Evolutionary conservation across 2,888 invertebrate species (phyloP), one percentile per base, ranked within the genome.

Genomic region (Zygothrica quintamaculata): DNA sequence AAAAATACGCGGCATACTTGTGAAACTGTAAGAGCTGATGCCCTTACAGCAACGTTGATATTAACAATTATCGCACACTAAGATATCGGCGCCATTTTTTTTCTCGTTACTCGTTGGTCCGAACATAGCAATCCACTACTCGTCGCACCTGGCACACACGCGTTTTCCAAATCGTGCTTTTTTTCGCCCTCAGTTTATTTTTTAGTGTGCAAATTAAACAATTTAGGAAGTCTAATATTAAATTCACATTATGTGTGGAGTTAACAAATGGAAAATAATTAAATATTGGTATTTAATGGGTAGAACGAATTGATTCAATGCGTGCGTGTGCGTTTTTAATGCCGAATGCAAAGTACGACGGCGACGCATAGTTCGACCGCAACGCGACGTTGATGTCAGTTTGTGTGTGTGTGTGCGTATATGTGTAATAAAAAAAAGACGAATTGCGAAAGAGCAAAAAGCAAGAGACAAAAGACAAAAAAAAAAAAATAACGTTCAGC

Each of bases 121-220:
- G 3, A 50, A 1, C n/a, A 42, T 31, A 13, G 26, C 29, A 39
- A 58, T 70, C 57, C 43, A 61, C 71, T 53, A 82, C 67, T 82
- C 84, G 77, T 60, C 51, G 51, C 57, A 46, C 36, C 58, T 66
- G 66, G 69, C 74, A 77, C 74, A 84, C 84, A 81, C 78, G 78
- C 78, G 74, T 79, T 77, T 81, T 81, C 66, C 61, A 68, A 79
- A 81, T 81, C 85, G 78, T 84, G 82, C 58, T 77, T 81, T 81
- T n/a, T 79, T 84, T 68, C 73, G 55, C 58, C 47, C 62, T 58
- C 62, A 62, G 69, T 84, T 77, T 74, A 77, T 74, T 74, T 77
- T 65, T 70, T 81, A 57, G 52, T 55, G 64, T 62, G 68, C 51
- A 51, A 74, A 62, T 48, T 60, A 34, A 72, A 44, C 13, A 56